Evolutionary conservation across 2,797 vertebrate genomes (phyloP).

Genomic region (Lagocephalus sceleratus): DNA sequence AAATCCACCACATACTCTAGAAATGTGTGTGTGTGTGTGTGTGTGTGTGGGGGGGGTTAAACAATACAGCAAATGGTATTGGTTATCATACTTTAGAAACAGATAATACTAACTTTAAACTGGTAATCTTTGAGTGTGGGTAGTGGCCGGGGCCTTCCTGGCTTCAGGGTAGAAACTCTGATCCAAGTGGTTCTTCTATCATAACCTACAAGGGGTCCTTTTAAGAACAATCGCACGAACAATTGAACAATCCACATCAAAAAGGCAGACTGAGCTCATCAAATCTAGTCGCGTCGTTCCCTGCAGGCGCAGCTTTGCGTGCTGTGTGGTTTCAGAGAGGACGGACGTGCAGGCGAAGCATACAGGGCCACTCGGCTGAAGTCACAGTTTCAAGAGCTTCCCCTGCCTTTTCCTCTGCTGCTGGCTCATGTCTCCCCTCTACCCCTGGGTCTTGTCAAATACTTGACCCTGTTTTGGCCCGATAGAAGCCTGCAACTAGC

Average conservation of each 20-base stretch:
- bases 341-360: constrained; percentile 32
- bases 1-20: too few species aligned
- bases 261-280: constrained; percentile 23
- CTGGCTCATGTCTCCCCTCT: constrained; percentile 44
- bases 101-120: too few species aligned
- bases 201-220: constrained; percentile 23
- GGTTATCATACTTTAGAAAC: too few species aligned
- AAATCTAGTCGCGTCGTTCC: constrained; percentile 26
- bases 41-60: too few species aligned
- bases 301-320: constrained; percentile 7
- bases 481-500: constrained; percentile 33
- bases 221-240: constrained; percentile 18
- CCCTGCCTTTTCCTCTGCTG: constrained; percentile 44
- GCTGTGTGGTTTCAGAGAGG: constrained; percentile 22
- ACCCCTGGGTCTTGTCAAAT: constrained; percentile 59
- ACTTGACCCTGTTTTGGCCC: constrained; percentile 40
- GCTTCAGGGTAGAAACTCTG: constrained; percentile 32
- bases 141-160: constrained; percentile 6
- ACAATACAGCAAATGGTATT: too few species aligned
- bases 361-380: constrained; percentile 28
- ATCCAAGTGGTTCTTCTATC: constrained; percentile 28
- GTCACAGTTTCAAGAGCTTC: constrained; percentile 46
- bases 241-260: constrained; percentile 26
- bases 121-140: not conserved
- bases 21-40: too few species aligned